Evolutionary conservation across 2,797 vertebrate genomes (phyloP).

Genomic region (Paedocypris micromegethes): DNA sequence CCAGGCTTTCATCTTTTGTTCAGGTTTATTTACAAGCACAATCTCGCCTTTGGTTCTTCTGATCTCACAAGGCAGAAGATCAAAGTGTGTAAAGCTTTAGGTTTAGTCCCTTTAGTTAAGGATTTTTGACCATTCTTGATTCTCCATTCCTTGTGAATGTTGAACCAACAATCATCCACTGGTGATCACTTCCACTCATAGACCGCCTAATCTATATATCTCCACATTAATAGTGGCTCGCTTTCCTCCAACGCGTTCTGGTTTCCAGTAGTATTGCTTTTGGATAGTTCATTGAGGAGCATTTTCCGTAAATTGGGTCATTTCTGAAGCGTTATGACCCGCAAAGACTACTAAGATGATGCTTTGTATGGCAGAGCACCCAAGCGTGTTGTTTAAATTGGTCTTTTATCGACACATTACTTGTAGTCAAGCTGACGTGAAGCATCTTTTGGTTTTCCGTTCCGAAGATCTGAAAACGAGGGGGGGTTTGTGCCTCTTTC

Average conservation of each 20-base stretch:
- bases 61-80: conserved; percentile 32
- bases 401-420: conserved; percentile 38
- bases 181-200: no score
- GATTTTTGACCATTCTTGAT: no score
- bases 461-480: conserved; percentile 29
- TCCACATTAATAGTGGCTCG: no score
- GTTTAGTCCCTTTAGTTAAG: not conserved
- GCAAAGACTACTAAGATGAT: conserved; percentile 35
- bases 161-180: conserved; percentile 5
- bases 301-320: conserved; percentile 48
- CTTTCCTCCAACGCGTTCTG: no score
- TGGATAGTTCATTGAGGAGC: conserved; percentile 37
- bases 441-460: conserved; percentile 34
- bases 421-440: conserved; percentile 32
- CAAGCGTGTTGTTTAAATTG: conserved; percentile 33
- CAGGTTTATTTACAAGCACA: conserved; percentile 38
- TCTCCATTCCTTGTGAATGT: not conserved
- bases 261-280: conserved; percentile 8
- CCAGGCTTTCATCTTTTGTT: conserved; percentile 37
- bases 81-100: conserved; percentile 33
- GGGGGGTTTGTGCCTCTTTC: no score
- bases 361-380: conserved; percentile 30
- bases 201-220: no score
- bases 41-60: conserved; percentile 21
- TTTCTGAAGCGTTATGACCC: conserved; percentile 45